Evolutionary conservation across 2,113 vertebrate genomes (phyloP).

Genomic region (Antechinus flavipes): DNA sequence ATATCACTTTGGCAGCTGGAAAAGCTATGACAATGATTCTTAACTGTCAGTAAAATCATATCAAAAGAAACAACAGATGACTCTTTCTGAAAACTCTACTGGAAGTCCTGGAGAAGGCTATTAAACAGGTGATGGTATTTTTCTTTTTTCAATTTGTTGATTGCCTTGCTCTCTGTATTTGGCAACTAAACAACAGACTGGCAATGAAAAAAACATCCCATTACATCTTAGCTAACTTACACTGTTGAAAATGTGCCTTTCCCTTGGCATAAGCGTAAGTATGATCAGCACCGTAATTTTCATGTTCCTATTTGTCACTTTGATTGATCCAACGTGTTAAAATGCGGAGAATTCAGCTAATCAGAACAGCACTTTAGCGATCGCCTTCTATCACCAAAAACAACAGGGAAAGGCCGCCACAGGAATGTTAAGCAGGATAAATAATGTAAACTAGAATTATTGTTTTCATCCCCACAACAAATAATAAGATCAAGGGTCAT

Average conservation of each 20-base stretch:
- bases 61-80: not conserved
- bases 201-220: not conserved
- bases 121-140: not conserved
- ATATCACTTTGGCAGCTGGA: not conserved
- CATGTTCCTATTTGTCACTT: conserved; percentile 21
- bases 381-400: conserved; percentile 27
- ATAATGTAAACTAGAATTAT: conserved; percentile 1
- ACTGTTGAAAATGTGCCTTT: not conserved
- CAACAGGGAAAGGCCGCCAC: not conserved
- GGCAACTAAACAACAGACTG: not conserved
- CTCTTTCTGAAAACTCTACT: not conserved
- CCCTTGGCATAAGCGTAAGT: conserved; percentile 13
- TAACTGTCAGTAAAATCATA: conserved; percentile 7
- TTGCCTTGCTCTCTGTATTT: not conserved
- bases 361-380: not conserved
- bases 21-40: not conserved
- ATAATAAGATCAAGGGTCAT: not conserved
- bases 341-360: not conserved
- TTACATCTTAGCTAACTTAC: not conserved
- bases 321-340: conserved; percentile 12
- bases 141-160: not conserved
- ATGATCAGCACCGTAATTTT: conserved; percentile 1
- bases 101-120: not conserved
- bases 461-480: conserved; percentile 14
- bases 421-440: conserved; percentile 28